Conservation (phyloP, 2,797 vertebrate genomes). For the Antrozous pallidus region DNA sequence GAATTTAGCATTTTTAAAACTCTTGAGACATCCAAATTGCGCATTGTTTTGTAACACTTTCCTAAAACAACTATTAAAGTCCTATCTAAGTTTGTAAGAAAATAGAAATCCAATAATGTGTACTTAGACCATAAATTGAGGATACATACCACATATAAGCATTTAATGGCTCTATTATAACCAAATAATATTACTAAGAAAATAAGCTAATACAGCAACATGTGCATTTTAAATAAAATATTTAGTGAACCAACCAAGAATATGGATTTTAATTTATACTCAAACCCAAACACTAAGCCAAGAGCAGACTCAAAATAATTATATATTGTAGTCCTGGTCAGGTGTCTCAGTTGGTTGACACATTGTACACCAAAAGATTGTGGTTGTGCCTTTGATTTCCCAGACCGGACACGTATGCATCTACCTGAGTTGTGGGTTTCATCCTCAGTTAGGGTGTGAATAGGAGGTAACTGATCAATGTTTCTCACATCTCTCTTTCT, state of each 20-base stretch:
- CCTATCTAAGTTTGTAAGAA: background rate
- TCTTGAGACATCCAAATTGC: conserved; percentile 35
- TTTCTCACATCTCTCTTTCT: background rate
- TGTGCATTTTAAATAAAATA: background rate
- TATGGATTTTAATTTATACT: background rate
- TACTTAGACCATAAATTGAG: background rate
- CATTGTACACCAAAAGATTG: background rate
- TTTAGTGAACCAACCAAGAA: background rate
- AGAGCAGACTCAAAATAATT: background rate
- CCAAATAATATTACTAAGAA: background rate
- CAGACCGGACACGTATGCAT: background rate
- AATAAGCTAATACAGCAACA: background rate
- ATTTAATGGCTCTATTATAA: background rate
- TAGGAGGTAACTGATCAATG: background rate
- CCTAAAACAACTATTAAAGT: background rate
- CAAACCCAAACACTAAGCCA: background rate
- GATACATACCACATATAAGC: background rate
- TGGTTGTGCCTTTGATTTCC: background rate
- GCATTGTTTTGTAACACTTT: conserved; percentile 1
- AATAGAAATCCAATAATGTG: background rate
- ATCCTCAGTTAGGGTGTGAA: no score
- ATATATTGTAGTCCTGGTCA: background rate
- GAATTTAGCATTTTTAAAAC: conserved; percentile 51
- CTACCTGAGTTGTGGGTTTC: background rate
- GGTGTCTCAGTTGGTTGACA: background rate